phyloP scores from a whole-genome alignment of 2,888 invertebrate species.

The Stenodera caucasica region DNA sequence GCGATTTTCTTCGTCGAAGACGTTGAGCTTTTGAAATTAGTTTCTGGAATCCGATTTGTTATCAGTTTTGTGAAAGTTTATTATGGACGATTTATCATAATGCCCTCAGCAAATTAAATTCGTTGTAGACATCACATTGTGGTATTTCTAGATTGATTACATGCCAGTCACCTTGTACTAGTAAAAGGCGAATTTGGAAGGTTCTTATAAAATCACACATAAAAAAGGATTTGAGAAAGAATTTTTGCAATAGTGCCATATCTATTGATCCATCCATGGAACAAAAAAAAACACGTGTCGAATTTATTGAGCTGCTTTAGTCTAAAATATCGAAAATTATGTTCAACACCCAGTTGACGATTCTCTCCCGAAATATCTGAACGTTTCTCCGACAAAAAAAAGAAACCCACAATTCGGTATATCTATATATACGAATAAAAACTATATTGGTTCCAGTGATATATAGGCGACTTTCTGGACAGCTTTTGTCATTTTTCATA shows the following conservation, averaged over 20 bases:
- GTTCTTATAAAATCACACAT: slow-evolving; percentile 2
- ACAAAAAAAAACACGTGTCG: slow-evolving; percentile 24
- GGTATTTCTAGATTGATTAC: slow-evolving; percentile 18
- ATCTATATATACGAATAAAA: slow-evolving; percentile 36
- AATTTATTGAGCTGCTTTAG: slow-evolving; percentile 7
- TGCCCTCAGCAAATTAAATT: slow-evolving; percentile 23
- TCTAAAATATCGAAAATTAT: slow-evolving; percentile 28
- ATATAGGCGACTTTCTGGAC: slow-evolving; percentile 41
- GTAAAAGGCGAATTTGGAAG: not conserved
- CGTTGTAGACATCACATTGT: slow-evolving; percentile 17
- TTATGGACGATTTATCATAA: slow-evolving; percentile 24
- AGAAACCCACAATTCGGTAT: slow-evolving; percentile 36
- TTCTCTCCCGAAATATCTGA: slow-evolving; percentile 13
- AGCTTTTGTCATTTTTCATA: slow-evolving; percentile 34
- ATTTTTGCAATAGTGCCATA: not conserved
- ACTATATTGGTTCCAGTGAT: slow-evolving; percentile 42
- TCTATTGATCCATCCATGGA: slow-evolving; percentile 16
- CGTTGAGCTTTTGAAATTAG: no score
- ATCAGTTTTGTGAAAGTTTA: slow-evolving; percentile 6
- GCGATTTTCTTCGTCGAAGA: no score
- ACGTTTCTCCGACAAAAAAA: slow-evolving; percentile 15
- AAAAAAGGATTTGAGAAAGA: not conserved
- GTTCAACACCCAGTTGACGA: slow-evolving; percentile 32
- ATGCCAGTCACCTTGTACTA: slow-evolving; percentile 15
- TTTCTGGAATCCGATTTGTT: not conserved